Base-by-base conservation (phyloP, 92 coral and sea anemone species). In the Parazoanthus swiftii region DNA sequence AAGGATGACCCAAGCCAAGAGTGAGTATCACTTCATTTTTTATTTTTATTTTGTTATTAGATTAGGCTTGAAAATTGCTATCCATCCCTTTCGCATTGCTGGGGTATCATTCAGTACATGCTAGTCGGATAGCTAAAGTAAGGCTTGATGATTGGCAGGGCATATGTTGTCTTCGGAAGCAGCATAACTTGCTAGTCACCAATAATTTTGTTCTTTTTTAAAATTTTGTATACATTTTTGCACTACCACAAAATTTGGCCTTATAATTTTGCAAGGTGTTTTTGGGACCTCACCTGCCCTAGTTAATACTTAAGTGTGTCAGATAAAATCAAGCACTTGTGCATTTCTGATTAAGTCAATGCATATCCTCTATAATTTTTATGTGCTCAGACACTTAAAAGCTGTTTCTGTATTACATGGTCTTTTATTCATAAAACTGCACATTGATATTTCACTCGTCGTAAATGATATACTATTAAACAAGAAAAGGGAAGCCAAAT, bases 1-100 rank as follows among this genome's bases (percentile, higher is more conserved):
- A 90, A 92, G 21, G 86, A 89, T 11, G 99, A 97, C 90, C 97
- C 99, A 33, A 95, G 95, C 84, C 94, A 88, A 78, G 94, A 95
- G 99, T 97, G 91, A 94, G 99, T 93, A 42, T 33, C 82, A 14
- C 21, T 36, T 29, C 9, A 36, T 35, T 29, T 14, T 26, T 75
- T 37, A 16, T 11, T 6, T 39, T 1, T 3, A 29, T 29, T 29
- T 78, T n/a, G 3, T 37, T 42, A 7, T 16, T 13, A 13, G 0
- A 39, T 76, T 42, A 11, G 80, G 9, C 26, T 54, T 29, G 23
- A 56, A 29, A 54, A 18, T 14, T 29, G 93, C 93, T 91, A 91
- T 84, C 87, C 93, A 59, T 67, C 93, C 93, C 93, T 91, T 91
- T 88, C 91, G 81, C 93, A 91, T 88, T 86, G 86, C 91, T 88